A percentile compares a stretch with the other conserved stretches of the same genome.
These are phyloP conservation scores for Platalea minor DNA, from an alignment of 2,797 vertebrate genomes.

Conservation along the genomic window DNA sequence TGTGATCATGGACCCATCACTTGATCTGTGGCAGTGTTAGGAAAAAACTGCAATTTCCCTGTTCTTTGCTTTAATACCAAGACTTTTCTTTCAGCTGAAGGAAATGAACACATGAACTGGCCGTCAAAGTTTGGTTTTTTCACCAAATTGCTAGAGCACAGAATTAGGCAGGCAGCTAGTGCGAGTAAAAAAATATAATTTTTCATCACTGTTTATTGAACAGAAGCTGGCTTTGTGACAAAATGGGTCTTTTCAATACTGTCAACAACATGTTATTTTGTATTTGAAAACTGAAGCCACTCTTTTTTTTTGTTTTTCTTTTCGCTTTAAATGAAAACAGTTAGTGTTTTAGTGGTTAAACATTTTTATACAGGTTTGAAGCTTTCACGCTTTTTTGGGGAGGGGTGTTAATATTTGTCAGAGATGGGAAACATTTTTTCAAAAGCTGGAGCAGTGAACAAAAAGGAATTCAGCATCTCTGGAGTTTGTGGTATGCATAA, in stretches of 20 bases:
- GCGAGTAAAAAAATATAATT: not conserved
- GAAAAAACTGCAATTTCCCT: not conserved
- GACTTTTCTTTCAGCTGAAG: not conserved
- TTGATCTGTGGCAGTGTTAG: not conserved
- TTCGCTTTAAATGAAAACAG: not conserved
- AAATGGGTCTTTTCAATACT: not conserved
- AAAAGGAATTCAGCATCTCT: constrained; percentile 12
- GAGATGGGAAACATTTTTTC: not conserved
- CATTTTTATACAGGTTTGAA: not conserved
- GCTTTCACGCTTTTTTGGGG: not conserved
- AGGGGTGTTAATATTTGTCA: not conserved
- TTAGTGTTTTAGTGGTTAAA: not conserved
- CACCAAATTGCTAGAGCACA: not conserved
- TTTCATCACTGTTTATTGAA: not conserved
- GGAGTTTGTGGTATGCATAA: constrained; percentile 52
- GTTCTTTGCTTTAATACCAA: not conserved
- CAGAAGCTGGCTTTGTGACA: not conserved
- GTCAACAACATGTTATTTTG: not conserved
- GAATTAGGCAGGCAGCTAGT: not conserved
- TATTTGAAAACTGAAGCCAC: not conserved
- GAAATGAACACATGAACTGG: not conserved
- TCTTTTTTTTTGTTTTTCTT: not conserved
- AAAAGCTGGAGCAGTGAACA: not conserved
- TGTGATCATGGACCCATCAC: not conserved
- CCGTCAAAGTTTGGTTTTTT: not conserved